Conservation (phyloP, 2,113 vertebrate species). For the Maccullochella peelii region DNA sequence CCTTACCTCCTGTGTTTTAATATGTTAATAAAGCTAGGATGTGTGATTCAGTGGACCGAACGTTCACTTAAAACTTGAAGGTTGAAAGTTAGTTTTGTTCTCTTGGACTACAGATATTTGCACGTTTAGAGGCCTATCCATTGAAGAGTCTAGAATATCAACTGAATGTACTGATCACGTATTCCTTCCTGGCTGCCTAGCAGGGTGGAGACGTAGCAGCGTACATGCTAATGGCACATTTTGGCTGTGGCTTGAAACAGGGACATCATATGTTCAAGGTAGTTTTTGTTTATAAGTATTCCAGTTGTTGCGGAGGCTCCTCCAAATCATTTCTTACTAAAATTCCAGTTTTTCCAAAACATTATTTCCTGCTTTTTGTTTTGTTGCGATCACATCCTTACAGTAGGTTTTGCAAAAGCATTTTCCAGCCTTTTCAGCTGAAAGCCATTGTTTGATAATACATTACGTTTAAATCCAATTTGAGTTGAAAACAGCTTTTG, state of each 20-base stretch:
- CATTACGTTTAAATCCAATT: slow-evolving; percentile 12
- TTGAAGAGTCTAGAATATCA: slow-evolving; percentile 47
- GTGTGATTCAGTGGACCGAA: slow-evolving; percentile 59
- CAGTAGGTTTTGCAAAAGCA: slow-evolving; percentile 33
- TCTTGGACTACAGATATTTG: slow-evolving; percentile 62
- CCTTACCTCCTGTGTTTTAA: slow-evolving; percentile 62
- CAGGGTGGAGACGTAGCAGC: slow-evolving; percentile 9
- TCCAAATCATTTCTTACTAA: slow-evolving; percentile 29
- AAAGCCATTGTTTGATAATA: neutral
- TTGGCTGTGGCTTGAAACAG: slow-evolving; percentile 39
- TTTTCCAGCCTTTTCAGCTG: slow-evolving; percentile 19
- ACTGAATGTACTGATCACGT: slow-evolving; percentile 66
- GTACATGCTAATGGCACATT: slow-evolving; percentile 19
- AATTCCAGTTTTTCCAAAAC: slow-evolving; percentile 29
- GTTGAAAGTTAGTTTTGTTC: slow-evolving; percentile 39
- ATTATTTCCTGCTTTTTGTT: slow-evolving; percentile 6
- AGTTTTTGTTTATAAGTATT: slow-evolving; percentile 31
- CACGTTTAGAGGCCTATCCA: slow-evolving; percentile 46
- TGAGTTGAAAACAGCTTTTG: neutral
- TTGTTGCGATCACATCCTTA: slow-evolving; percentile 25
- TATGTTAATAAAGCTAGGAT: slow-evolving; percentile 39
- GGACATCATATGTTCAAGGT: slow-evolving; percentile 23
- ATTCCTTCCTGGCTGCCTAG: slow-evolving; percentile 44
- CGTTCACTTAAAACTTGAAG: slow-evolving; percentile 74
- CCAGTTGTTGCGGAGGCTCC: no score